Conservation (phyloP, 2,797 vertebrate species). For the Silurus lanzhouensis region DNA sequence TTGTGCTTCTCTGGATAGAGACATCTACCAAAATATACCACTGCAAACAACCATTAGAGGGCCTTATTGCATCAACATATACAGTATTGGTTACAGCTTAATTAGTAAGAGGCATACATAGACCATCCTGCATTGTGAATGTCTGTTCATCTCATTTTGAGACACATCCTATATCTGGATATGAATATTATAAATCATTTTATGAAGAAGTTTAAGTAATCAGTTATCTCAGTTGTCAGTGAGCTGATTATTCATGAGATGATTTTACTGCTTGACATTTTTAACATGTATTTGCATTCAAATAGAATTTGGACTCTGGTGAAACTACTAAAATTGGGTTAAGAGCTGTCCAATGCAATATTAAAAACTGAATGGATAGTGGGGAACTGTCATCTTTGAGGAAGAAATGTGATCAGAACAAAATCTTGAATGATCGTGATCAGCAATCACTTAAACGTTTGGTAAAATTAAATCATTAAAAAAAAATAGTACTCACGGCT, state of each 20-base stretch:
- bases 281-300: not conserved
- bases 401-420: too few species aligned
- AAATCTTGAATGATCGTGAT: too few species aligned
- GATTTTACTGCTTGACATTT: not conserved
- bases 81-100: not conserved
- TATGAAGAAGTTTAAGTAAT: not conserved
- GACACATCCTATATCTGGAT: not conserved
- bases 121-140: conserved; percentile 8
- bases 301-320: too few species aligned
- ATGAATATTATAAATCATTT: not conserved
- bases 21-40: too few species aligned
- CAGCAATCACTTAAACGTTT: too few species aligned
- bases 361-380: too few species aligned
- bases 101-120: not conserved
- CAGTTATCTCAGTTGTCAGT: not conserved
- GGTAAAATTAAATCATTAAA: too few species aligned
- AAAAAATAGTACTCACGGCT: too few species aligned
- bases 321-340: too few species aligned
- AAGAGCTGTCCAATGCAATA: too few species aligned
- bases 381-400: too few species aligned
- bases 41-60: not conserved
- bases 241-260: not conserved
- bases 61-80: not conserved
- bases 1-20: too few species aligned
- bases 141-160: conserved; percentile 41